Conservation (phyloP, 2,113 vertebrate species). For the Spermophilus dauricus region DNA sequence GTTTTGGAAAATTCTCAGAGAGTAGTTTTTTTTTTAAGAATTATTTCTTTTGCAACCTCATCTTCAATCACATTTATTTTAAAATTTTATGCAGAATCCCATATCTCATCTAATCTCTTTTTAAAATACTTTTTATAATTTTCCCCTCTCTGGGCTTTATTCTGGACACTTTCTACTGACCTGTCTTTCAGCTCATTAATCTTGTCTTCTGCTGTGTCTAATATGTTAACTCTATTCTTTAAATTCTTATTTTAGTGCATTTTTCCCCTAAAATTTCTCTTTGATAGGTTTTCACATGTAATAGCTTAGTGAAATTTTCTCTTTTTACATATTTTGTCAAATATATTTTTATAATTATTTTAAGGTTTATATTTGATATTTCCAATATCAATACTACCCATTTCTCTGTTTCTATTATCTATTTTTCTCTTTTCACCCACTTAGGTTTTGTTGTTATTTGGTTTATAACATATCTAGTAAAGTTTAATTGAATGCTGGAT, state of each 20-base stretch:
- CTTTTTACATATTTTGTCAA: not conserved
- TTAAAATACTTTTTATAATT: not conserved
- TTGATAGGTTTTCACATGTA: not conserved
- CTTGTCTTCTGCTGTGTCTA: not conserved
- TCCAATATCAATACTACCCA: not conserved
- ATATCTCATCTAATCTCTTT: not conserved
- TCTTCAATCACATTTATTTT: not conserved
- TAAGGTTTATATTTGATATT: not conserved
- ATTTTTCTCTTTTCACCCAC: not conserved
- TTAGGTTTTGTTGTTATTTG: not conserved
- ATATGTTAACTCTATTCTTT: not conserved
- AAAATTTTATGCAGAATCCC: not conserved
- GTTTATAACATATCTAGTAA: not conserved
- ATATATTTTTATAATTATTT: not conserved
- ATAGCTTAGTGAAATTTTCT: not conserved
- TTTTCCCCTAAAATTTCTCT: not conserved
- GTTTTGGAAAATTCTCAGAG: not conserved
- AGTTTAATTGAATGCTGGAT: not conserved
- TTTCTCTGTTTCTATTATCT: not conserved
- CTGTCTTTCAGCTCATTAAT: not conserved
- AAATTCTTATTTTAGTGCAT: constrained; percentile 17
- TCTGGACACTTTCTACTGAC: not conserved
- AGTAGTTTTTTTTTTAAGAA: not conserved
- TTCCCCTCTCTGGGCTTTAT: not conserved
- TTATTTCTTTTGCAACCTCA: not conserved